These are phyloP conservation scores for Drosophila pseudoananassae DNA, from an alignment of 1,140 invertebrate genomes.

Conservation along the genomic window DNA sequence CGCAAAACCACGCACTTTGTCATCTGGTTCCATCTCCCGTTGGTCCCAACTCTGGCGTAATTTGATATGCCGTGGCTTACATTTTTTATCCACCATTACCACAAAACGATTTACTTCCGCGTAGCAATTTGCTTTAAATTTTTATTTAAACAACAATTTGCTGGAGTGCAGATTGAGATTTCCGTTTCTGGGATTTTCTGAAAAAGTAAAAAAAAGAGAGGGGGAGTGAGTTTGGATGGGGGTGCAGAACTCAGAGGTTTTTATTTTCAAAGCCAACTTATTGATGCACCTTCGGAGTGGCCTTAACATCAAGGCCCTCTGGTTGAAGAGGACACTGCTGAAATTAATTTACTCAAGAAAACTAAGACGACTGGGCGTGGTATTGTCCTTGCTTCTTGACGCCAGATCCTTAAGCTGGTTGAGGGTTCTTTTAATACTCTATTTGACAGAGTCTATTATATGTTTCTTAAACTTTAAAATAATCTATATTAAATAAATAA, in stretches of 20 bases:
- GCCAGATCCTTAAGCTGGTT: neutral
- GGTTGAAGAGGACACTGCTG: slow-evolving; percentile 65
- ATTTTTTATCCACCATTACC: slow-evolving; percentile 73
- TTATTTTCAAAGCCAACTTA: slow-evolving; percentile 7
- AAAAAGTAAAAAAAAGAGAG: neutral
- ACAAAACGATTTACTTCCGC: slow-evolving; percentile 72
- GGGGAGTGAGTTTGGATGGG: neutral
- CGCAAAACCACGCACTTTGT: slow-evolving; percentile 63
- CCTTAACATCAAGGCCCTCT: slow-evolving; percentile 41
- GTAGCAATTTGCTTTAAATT: slow-evolving; percentile 67
- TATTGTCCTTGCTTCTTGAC: slow-evolving; percentile 27
- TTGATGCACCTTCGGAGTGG: slow-evolving; percentile 41
- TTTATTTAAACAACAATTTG: slow-evolving; percentile 80
- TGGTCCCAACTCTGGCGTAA: slow-evolving; percentile 41
- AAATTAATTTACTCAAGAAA: slow-evolving; percentile 75
- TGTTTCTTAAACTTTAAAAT: too few species aligned
- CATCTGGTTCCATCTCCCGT: slow-evolving; percentile 46
- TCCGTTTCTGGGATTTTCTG: slow-evolving; percentile 22
- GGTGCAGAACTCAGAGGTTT: neutral
- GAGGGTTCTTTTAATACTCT: neutral
- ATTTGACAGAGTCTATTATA: too few species aligned
- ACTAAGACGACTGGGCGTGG: slow-evolving; percentile 62
- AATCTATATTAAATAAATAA: too few species aligned
- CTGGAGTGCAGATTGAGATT: slow-evolving; percentile 55
- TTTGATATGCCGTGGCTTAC: slow-evolving; percentile 79